A percentile compares a stretch with the other conserved stretches of the same genome.
Evolutionary conservation across 2,888 invertebrate genomes (phyloP).

Genomic region (Drosophila eohydei): DNA sequence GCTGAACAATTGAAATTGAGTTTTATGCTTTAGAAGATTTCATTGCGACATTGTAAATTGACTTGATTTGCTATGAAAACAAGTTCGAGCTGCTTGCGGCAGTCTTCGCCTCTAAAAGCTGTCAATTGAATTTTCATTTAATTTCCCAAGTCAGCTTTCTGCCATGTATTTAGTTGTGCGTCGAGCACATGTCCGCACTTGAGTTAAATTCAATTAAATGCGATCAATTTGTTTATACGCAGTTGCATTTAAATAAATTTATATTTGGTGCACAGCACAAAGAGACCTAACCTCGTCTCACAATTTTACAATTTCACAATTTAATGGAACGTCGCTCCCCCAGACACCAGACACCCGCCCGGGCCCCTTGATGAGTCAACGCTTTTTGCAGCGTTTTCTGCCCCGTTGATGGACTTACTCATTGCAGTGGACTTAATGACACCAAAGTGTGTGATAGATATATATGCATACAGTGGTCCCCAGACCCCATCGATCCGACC

Average conservation of each 20-base stretch:
- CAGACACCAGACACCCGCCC: not conserved
- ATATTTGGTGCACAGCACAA: constrained; percentile 40
- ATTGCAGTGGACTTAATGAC: constrained; percentile 63
- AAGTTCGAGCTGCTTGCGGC: constrained; percentile 7
- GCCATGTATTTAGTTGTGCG: constrained; percentile 2
- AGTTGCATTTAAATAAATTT: constrained; percentile 75
- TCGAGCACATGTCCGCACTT: constrained; percentile 39
- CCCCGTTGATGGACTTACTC: constrained; percentile 51
- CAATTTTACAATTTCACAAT: constrained; percentile 46
- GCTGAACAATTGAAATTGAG: constrained; percentile 55
- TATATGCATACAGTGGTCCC: not conserved
- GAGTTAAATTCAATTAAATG: constrained; percentile 76
- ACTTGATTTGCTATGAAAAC: constrained; percentile 49
- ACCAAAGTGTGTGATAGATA: constrained; percentile 39
- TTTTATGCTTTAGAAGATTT: constrained; percentile 73
- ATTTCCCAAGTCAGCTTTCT: constrained; percentile 69
- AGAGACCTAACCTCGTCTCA: constrained; percentile 30
- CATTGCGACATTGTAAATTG: constrained; percentile 69
- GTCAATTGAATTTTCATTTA: constrained; percentile 74
- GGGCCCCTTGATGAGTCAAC: constrained; percentile 59
- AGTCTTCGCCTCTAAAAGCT: constrained; percentile 29
- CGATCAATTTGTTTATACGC: constrained; percentile 80
- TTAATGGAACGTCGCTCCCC: constrained; percentile 30
- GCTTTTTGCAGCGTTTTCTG: constrained; percentile 33
- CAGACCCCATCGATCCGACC: constrained; percentile 25